Evolutionary conservation across 2,113 vertebrate genomes (phyloP).

Genomic region (Calidris pugnax): DNA sequence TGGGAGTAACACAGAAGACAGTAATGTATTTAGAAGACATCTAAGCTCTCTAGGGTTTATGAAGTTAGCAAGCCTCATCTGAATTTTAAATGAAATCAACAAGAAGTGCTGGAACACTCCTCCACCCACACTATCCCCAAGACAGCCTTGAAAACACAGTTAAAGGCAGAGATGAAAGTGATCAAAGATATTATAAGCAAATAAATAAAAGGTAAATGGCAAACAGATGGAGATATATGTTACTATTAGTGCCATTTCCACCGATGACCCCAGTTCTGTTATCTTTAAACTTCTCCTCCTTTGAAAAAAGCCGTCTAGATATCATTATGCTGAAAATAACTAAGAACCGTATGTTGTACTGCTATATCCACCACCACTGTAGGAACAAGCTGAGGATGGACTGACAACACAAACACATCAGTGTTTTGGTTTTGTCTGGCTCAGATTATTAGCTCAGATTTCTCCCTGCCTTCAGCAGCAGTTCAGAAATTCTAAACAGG

Average conservation of each 20-base stretch:
- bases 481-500: neutral
- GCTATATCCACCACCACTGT: neutral
- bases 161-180: neutral
- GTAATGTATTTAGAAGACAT: neutral
- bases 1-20: neutral
- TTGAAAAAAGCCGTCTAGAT: neutral
- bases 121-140: neutral
- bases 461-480: neutral
- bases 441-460: neutral
- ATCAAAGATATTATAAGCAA: neutral
- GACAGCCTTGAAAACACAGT: neutral
- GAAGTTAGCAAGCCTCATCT: slow-evolving; percentile 10
- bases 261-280: neutral
- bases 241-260: neutral
- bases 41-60: neutral
- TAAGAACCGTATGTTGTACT: neutral
- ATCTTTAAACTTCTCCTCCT: neutral
- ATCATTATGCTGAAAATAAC: neutral
- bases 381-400: neutral
- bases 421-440: neutral
- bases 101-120: neutral
- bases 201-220: neutral
- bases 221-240: neutral
- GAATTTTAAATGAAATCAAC: slow-evolving; percentile 31
- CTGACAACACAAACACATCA: neutral